Conservation (phyloP, 1,140 invertebrate genomes). For the Drosophila bocki region DNA sequence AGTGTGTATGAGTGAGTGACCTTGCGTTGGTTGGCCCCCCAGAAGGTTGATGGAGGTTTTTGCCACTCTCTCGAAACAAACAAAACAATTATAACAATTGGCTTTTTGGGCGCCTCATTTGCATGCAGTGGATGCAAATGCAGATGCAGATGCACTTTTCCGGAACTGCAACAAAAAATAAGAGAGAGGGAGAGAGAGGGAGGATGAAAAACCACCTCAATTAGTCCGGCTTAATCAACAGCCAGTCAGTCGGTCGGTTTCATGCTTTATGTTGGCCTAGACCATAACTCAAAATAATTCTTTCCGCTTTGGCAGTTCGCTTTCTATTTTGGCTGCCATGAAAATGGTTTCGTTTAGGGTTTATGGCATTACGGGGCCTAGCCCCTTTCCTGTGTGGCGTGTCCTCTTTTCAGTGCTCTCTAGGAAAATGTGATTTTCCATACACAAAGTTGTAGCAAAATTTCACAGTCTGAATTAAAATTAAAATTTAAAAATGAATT, state of each 20-base stretch:
- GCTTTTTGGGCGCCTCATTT: slow-evolving; percentile 23
- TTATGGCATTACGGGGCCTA: slow-evolving; percentile 9
- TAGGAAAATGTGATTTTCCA: slow-evolving; percentile 8
- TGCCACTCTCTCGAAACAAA: slow-evolving; percentile 20
- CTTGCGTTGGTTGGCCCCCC: slow-evolving; percentile 42
- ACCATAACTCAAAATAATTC: slow-evolving; percentile 26
- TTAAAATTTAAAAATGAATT: neutral
- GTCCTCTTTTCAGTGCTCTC: slow-evolving; percentile 11
- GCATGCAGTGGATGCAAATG: slow-evolving; percentile 25
- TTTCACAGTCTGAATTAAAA: neutral
- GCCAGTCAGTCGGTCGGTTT: neutral
- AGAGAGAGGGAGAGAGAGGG: neutral
- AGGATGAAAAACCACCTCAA: neutral
- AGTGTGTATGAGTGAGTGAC: slow-evolving; percentile 11
- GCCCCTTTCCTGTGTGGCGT: neutral
- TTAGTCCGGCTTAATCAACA: slow-evolving; percentile 23
- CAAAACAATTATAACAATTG: slow-evolving; percentile 34
- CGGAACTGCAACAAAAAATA: neutral
- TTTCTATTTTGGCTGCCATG: neutral
- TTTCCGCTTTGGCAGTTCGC: slow-evolving; percentile 5
- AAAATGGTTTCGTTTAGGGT: slow-evolving; percentile 16
- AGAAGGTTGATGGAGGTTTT: slow-evolving; percentile 36
- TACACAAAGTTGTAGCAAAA: neutral
- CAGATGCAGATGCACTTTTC: slow-evolving; percentile 20
- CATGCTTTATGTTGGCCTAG: slow-evolving; percentile 12